Percentiles rank a stretch among this genome's conserved stretches.
Conservation (phyloP, 2,888 invertebrate genomes). For the Brenthis daphne region DNA sequence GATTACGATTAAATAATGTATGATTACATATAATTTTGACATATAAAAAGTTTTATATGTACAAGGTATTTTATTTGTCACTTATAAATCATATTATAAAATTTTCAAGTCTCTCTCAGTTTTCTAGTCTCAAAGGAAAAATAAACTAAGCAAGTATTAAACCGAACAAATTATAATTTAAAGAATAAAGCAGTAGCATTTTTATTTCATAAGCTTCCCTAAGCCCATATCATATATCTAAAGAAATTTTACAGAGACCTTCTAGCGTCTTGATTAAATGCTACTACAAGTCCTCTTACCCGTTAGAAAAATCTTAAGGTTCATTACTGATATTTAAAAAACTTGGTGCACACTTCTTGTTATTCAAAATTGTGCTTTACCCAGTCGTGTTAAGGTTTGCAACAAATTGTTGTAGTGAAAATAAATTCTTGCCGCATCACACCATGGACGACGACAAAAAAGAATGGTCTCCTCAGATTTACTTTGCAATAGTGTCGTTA, state of each 20-base stretch:
- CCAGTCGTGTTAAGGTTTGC: not conserved
- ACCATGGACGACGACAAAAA: conserved; percentile 57
- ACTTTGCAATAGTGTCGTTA: conserved; percentile 65
- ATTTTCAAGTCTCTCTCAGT: not conserved
- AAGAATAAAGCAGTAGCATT: not conserved
- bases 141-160: not conserved
- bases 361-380: conserved; percentile 18
- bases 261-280: conserved; percentile 65
- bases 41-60: no score
- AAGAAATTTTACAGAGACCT: conserved; percentile 21
- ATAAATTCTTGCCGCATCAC: conserved; percentile 32
- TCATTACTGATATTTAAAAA: conserved; percentile 55
- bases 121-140: no score
- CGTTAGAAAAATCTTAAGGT: conserved; percentile 66
- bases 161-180: not conserved
- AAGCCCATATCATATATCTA: conserved; percentile 21
- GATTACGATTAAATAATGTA: no score
- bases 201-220: conserved; percentile 18
- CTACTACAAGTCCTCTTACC: conserved; percentile 57
- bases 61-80: no score
- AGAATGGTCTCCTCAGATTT: conserved; percentile 59
- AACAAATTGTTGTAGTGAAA: conserved; percentile 3
- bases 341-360: conserved; percentile 4
- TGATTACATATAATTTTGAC: no score
- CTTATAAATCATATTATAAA: no score